phyloP scores from a whole-genome alignment of 2,888 invertebrate genomes.

The Deroplatys truncata region DNA sequence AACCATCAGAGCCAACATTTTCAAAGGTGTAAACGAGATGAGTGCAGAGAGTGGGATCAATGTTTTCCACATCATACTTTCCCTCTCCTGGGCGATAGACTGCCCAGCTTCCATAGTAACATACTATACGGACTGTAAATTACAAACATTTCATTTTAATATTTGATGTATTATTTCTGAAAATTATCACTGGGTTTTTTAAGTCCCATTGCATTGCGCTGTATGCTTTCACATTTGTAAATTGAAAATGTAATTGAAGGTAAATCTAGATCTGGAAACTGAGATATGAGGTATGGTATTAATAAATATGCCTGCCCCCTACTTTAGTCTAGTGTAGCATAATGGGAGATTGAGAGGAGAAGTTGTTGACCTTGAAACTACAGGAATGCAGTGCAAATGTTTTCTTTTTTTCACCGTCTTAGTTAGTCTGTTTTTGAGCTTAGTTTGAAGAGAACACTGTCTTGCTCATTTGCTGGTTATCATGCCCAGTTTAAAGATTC shows the following conservation, averaged over 20 bases:
- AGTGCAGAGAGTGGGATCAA: slow-evolving; percentile 66
- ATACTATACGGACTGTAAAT: slow-evolving; percentile 50
- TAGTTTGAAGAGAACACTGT: not conserved
- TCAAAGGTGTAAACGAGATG: slow-evolving; percentile 72
- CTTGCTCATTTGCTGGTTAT: not conserved
- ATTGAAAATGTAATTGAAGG: no score
- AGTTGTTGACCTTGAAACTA: no score
- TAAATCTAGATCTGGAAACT: not conserved
- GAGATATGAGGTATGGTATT: not conserved
- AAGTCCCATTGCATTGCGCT: no score
- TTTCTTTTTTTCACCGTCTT: not conserved
- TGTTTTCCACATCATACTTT: slow-evolving; percentile 59
- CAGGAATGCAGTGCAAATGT: not conserved
- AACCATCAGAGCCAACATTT: slow-evolving; percentile 55
- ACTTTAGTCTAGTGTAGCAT: not conserved
- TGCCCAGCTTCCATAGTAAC: slow-evolving; percentile 76
- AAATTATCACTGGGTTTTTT: no score
- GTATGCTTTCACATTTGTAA: no score
- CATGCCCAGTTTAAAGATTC: not conserved
- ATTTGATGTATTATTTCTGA: no score
- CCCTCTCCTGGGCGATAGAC: slow-evolving; percentile 62
- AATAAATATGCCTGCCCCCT: no score
- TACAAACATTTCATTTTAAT: not conserved
- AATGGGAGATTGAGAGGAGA: not conserved
- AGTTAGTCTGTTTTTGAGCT: not conserved